phyloP scores from a whole-genome alignment of 2,113 vertebrate genomes.

The Tupaia chinensis region DNA sequence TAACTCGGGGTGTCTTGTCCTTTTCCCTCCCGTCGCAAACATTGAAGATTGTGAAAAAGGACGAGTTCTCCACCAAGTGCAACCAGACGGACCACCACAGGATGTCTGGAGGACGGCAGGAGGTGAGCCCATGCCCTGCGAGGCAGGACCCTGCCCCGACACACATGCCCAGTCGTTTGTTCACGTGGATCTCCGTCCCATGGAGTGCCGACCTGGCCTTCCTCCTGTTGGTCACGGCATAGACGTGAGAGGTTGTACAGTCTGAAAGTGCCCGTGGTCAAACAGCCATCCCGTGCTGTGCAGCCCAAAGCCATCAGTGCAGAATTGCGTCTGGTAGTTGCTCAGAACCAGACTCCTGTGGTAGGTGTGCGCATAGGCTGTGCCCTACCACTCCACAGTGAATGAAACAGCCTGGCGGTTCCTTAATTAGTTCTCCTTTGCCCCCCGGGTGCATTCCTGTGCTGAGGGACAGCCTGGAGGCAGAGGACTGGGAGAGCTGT shows the following conservation, averaged over 20 bases:
- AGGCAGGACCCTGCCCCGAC: background rate
- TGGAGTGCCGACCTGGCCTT: background rate
- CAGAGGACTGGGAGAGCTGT: background rate
- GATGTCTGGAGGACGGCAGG: slow-evolving; percentile 98
- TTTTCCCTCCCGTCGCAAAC: background rate
- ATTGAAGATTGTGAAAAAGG: slow-evolving; percentile 94
- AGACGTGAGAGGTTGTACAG: accelerated
- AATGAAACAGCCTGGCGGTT: background rate
- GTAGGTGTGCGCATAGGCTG: accelerated
- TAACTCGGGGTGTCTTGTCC: background rate
- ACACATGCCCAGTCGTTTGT: background rate
- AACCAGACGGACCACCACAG: slow-evolving; percentile 98
- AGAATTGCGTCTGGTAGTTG: accelerated
- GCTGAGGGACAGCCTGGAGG: background rate
- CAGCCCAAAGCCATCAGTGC: accelerated
- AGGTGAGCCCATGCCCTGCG: slow-evolving; percentile 87
- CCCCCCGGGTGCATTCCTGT: accelerated
- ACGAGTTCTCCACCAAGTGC: slow-evolving; percentile 99
- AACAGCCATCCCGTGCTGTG: accelerated
- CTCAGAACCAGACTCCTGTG: accelerated
- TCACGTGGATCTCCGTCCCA: no score
- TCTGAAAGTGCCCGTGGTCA: accelerated
- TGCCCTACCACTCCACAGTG: no score
- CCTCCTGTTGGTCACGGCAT: background rate
- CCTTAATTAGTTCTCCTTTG: background rate